A percentile compares a stretch with the other conserved stretches of the same genome.
These are phyloP conservation scores for Stegodyphus dumicola DNA, from an alignment of 1,140 invertebrate genomes.

Conservation along the genomic window DNA sequence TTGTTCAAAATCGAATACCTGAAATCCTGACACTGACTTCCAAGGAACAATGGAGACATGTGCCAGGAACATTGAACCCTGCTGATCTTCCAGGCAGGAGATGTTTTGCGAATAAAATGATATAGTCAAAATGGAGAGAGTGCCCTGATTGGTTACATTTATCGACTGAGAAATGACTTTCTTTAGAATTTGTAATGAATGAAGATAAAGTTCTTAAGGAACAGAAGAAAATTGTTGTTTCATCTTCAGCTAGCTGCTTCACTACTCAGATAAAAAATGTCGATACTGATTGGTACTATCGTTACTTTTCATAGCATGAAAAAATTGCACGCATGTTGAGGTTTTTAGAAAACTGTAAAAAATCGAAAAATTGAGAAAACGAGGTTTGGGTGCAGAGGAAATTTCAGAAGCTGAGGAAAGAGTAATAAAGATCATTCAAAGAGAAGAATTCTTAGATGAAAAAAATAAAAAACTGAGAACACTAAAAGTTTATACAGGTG, in stretches of 20 bases:
- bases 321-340: conserved; percentile 1
- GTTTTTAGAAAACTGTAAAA: conserved; percentile 6
- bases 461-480: conserved; percentile 36
- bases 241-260: conserved; percentile 5
- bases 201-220: conserved; percentile 38
- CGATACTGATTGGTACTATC: not conserved
- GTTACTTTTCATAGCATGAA: conserved; percentile 7
- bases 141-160: conserved; percentile 9
- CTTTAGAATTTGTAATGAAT: conserved; percentile 16
- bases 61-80: conserved; percentile 6
- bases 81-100: conserved; percentile 32
- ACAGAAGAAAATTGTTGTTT: conserved; percentile 31
- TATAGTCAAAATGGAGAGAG: conserved; percentile 21
- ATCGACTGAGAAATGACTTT: conserved; percentile 28
- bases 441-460: not conserved
- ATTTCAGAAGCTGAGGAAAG: conserved; percentile 36
- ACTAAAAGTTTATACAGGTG: conserved; percentile 8
- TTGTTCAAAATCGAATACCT: conserved; percentile 8
- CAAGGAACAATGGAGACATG: conserved; percentile 13
- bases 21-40: conserved; percentile 12
- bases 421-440: conserved; percentile 37
- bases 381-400: conserved; percentile 14
- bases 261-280: not conserved
- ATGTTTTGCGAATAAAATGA: not conserved
- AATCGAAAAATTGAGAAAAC: conserved; percentile 17